Evolutionary conservation across 1,140 invertebrate genomes (phyloP).

Genomic region (Coboldia fuscipes): DNA sequence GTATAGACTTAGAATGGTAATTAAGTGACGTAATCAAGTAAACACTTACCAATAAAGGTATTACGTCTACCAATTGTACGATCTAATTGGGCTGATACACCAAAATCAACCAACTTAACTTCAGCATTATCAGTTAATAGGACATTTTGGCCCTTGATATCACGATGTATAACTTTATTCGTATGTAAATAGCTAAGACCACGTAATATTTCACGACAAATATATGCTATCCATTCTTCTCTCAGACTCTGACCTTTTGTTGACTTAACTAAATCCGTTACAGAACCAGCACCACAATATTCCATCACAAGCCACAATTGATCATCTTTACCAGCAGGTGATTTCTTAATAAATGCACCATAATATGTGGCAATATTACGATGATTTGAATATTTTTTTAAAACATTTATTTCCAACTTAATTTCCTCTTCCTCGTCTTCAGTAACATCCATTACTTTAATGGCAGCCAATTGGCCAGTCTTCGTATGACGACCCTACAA

Average conservation of each 20-base stretch:
- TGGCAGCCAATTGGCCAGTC: constrained; percentile 96
- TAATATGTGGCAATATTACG: constrained; percentile 99
- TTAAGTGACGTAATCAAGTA: too few relatives aligned
- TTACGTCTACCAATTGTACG: constrained; percentile 95
- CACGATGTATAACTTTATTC: constrained; percentile 98
- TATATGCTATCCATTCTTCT: constrained; percentile 99
- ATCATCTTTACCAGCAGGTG: constrained; percentile 95
- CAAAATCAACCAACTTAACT: constrained; percentile 99
- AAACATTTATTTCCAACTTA: constrained; percentile 97
- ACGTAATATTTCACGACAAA: constrained; percentile 90
- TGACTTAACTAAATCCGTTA: constrained; percentile 98
- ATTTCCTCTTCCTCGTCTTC: constrained; percentile 99
- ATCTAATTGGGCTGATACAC: constrained; percentile 97
- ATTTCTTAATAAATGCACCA: constrained; percentile 99
- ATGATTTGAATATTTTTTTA: constrained; percentile 98
- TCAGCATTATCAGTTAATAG: constrained; percentile 97
- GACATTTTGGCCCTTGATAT: constrained; percentile 99
- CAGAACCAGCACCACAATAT: constrained; percentile 96
- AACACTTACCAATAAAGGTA: constrained; percentile 80
- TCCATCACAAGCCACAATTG: constrained; percentile 99
- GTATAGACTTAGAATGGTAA: too few relatives aligned
- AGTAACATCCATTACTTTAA: constrained; percentile 99
- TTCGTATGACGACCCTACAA: constrained; percentile 93
- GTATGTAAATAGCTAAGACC: constrained; percentile 94
- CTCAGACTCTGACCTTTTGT: constrained; percentile 95